Conservation (phyloP, 2,888 invertebrate species). For the Scaptomyza polygonia region DNA sequence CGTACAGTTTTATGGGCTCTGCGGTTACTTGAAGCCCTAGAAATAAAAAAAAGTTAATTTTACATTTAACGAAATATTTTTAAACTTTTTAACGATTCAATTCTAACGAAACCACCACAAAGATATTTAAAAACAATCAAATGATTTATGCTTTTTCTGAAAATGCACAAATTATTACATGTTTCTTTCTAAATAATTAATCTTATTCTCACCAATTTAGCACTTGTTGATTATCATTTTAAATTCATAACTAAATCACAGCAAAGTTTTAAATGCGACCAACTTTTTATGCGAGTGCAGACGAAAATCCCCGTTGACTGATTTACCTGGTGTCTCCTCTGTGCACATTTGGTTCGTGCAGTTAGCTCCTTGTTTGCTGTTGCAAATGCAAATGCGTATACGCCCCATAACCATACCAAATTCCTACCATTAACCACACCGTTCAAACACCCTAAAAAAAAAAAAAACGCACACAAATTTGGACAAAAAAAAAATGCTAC, state of each 20-base stretch:
- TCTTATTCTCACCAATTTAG: not conserved
- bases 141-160: too few relatives aligned
- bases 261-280: not conserved
- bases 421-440: not conserved
- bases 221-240: not conserved
- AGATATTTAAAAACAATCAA: too few relatives aligned
- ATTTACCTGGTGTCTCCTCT: slow-evolving; percentile 8
- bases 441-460: slow-evolving; percentile 2
- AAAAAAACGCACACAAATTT: slow-evolving; percentile 10
- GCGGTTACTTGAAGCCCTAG: not conserved
- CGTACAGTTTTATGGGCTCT: not conserved
- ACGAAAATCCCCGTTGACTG: slow-evolving; percentile 9
- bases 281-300: slow-evolving; percentile 13
- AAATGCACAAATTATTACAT: too few relatives aligned
- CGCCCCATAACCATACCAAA: not conserved
- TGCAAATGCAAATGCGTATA: slow-evolving; percentile 44
- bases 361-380: slow-evolving; percentile 34
- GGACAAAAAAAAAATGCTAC: slow-evolving; percentile 43
- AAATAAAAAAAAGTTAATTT: not conserved
- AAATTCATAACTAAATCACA: not conserved
- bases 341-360: slow-evolving; percentile 1
- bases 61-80: too few relatives aligned
- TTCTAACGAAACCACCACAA: too few relatives aligned
- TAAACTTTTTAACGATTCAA: too few relatives aligned
- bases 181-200: not conserved